Percentiles rank a stretch among this genome's conserved stretches.
Evolutionary conservation across 2,797 vertebrate species (phyloP).

Genomic region (Hypotaenidia philippensis): DNA sequence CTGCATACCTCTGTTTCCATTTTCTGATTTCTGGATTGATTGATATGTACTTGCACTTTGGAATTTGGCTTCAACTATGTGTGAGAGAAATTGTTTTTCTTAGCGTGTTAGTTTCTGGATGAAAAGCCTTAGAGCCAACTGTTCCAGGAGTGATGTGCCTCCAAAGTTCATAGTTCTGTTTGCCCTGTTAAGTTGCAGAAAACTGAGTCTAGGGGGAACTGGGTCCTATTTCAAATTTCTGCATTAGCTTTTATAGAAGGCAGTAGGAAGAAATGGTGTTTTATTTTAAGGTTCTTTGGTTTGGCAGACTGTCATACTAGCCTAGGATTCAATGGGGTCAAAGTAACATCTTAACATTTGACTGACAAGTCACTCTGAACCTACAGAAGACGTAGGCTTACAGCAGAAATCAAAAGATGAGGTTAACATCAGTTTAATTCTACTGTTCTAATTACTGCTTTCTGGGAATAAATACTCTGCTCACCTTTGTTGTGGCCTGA

Average conservation of each 20-base stretch:
- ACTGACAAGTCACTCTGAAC: neutral
- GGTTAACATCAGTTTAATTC: neutral
- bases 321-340: neutral
- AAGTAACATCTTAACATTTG: neutral
- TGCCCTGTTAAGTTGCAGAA: neutral
- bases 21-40: neutral
- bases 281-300: neutral
- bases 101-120: neutral
- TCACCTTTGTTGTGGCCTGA: neutral
- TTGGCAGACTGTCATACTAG: neutral
- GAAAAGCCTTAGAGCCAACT: neutral
- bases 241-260: neutral
- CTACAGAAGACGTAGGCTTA: neutral
- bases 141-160: neutral
- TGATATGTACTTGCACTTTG: neutral
- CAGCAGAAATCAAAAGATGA: neutral
- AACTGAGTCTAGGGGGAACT: neutral
- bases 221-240: neutral
- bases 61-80: neutral
- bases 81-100: neutral
- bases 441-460: neutral
- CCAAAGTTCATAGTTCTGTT: neutral
- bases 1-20: neutral
- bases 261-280: neutral
- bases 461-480: neutral